Conservation (phyloP, 2,888 invertebrate genomes). For the Drosophila borealis region DNA sequence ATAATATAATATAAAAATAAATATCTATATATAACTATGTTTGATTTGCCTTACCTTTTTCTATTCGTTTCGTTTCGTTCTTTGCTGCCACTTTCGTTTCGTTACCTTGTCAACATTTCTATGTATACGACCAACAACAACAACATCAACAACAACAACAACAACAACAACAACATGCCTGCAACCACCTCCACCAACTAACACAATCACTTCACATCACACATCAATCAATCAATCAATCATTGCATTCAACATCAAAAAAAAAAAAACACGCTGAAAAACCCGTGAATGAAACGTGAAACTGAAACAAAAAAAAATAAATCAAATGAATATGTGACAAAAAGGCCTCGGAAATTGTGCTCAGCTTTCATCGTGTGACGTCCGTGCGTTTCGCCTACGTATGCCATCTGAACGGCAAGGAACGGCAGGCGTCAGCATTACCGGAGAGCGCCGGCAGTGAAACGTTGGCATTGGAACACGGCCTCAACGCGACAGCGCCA, state of each 20-base stretch:
- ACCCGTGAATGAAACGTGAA: slow-evolving; percentile 42
- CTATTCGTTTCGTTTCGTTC: slow-evolving; percentile 62
- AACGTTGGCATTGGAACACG: slow-evolving; percentile 21
- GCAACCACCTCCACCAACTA: slow-evolving; percentile 41
- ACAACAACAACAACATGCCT: slow-evolving; percentile 64
- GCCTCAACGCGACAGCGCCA: slow-evolving; percentile 7
- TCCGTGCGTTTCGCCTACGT: slow-evolving; percentile 87
- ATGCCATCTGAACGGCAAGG: slow-evolving; percentile 61
- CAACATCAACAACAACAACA: slow-evolving; percentile 30
- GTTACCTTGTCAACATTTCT: slow-evolving; percentile 62
- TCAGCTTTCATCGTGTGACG: slow-evolving; percentile 90
- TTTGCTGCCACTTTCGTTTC: slow-evolving; percentile 60
- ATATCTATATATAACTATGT: slow-evolving; percentile 45
- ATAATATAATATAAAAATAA: slow-evolving; percentile 8
- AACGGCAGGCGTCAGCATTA: slow-evolving; percentile 15
- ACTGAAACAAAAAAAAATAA: slow-evolving; percentile 24
- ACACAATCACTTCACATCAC: slow-evolving; percentile 46
- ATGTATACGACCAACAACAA: slow-evolving; percentile 58
- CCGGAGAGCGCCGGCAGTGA: slow-evolving; percentile 37
- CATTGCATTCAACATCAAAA: slow-evolving; percentile 29
- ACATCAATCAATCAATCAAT: slow-evolving; percentile 35
- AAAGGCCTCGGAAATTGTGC: slow-evolving; percentile 89
- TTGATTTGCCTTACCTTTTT: slow-evolving; percentile 64
- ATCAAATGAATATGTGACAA: background rate
- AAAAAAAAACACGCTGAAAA: slow-evolving; percentile 26